Base-by-base conservation (phyloP, 2,797 vertebrate genomes). In the Clangula hyemalis region DNA sequence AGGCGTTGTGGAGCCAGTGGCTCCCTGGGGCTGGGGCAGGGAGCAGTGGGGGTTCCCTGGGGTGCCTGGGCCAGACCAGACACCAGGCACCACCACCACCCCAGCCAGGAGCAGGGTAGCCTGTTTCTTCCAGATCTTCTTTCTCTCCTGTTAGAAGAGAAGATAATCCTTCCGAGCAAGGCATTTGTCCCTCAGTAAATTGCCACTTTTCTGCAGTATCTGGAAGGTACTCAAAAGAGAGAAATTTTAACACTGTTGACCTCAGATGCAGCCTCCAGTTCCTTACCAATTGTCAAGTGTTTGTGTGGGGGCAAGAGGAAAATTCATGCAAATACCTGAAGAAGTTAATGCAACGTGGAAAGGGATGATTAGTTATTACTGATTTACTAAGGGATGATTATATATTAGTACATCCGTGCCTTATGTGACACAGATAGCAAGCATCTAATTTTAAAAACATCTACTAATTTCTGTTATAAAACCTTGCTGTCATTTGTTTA, bases 1-100 rank as follows among this genome's bases (percentile, higher is more conserved):
- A 56, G 13, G 0, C 51, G 15, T 21, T 2, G 2, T 22, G 4
- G 9, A 15, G 17, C 14, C 0, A 1, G 32, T 0, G 4, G 53
- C 45, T 70, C 15, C 30, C 24, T 27, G 41, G 9, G 18, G 12
- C 10, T 1, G 1, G 15, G 45, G 4, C 21, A 3, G 10, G 47
- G 49, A 76, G 8, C 4, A 4, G 7, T 0, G 1, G 27, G 7
- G 13, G 3, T 2, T 62, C 27, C 61, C 25, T 12, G 2, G 32
- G 38, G 10, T 0, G 0, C 24, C 27, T 10, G 15, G 66, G 27
- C 27, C 68, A 20, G 24, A 28, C 4, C 13, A 18, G 64, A 14
- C 30, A 72, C 12, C 45, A 61, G 60, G 18, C 22, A 7, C 21
- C 0, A 0, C 43, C 68, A 58, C 19, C 2, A 0, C 24, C 38